phyloP scores from a whole-genome alignment of 2,797 vertebrate species.

The Sylvilagus floridanus region DNA sequence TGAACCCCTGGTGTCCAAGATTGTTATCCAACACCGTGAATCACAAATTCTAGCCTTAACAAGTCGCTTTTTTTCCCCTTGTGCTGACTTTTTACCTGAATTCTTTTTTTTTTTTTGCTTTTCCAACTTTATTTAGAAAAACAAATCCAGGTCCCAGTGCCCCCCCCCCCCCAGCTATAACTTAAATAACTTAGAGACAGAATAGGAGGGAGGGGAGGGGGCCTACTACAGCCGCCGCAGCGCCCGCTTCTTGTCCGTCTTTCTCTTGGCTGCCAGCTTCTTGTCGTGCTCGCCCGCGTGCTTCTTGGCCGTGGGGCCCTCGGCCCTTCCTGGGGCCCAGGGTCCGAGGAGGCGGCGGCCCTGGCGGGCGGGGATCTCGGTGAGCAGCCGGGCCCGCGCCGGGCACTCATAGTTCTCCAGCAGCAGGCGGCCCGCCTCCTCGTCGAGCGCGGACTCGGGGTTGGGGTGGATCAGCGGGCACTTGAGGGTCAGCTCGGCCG shows the following conservation, averaged over 20 bases:
- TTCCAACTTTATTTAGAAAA: constrained; percentile 85
- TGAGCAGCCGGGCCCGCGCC: constrained; percentile 94
- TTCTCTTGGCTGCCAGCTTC: constrained; percentile 94
- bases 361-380: constrained; percentile 89
- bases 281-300: constrained; percentile 88
- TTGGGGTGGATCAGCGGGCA: constrained; percentile 98
- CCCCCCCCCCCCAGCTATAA: constrained; percentile 76
- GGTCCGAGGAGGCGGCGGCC: constrained; percentile 69
- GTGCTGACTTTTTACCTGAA: neutral
- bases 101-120: no score
- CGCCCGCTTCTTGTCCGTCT: constrained; percentile 96
- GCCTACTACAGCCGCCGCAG: constrained; percentile 94
- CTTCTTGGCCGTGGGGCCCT: constrained; percentile 89
- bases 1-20: no score
- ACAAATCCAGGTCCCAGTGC: constrained; percentile 72
- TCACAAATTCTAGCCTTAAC: neutral
- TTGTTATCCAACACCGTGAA: neutral
- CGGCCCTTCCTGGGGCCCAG: constrained; percentile 77
- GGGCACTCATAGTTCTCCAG: constrained; percentile 97
- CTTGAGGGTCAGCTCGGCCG: constrained; percentile 96
- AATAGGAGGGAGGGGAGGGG: neutral
- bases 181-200: constrained; percentile 84
- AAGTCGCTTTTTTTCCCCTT: neutral
- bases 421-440: constrained; percentile 95
- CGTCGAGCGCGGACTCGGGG: constrained; percentile 95